Conservation (phyloP, 2,797 vertebrate genomes). For the Neostethus bicornis region DNA sequence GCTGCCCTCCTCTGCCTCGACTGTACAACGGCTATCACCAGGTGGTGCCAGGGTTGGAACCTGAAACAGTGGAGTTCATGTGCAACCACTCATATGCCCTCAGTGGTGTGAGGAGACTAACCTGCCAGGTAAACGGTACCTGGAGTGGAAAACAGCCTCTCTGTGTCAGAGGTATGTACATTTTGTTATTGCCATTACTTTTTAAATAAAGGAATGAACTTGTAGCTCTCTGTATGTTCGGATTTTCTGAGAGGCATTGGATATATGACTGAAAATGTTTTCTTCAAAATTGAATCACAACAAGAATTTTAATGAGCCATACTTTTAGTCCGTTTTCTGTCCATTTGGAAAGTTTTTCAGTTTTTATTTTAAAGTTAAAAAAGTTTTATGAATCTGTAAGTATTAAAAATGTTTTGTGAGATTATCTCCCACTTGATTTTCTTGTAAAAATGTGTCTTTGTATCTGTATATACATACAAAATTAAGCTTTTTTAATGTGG, state of each 20-base stretch:
- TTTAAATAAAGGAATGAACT: background rate
- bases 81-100: slow-evolving; percentile 93
- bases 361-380: too few relatives aligned
- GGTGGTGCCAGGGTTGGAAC: slow-evolving; percentile 74
- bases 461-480: too few relatives aligned
- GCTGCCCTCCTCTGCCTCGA: slow-evolving; percentile 85
- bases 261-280: too few relatives aligned
- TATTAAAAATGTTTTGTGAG: too few relatives aligned
- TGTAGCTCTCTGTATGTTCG: background rate
- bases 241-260: too few relatives aligned
- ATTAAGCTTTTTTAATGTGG: too few relatives aligned
- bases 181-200: too few relatives aligned
- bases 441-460: too few relatives aligned
- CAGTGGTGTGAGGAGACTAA: slow-evolving; percentile 85
- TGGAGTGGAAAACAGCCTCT: slow-evolving; percentile 93
- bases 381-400: too few relatives aligned
- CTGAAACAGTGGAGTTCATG: slow-evolving; percentile 83
- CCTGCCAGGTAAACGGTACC: slow-evolving; percentile 86
- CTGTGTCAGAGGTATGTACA: slow-evolving; percentile 89
- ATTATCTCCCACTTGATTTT: too few relatives aligned
- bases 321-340: background rate
- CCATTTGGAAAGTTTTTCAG: too few relatives aligned
- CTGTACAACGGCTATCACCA: slow-evolving; percentile 88
- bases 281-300: too few relatives aligned
- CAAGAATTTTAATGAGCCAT: background rate